Base-by-base conservation (phyloP, 2,888 invertebrate species). In the Chesias legatella region DNA sequence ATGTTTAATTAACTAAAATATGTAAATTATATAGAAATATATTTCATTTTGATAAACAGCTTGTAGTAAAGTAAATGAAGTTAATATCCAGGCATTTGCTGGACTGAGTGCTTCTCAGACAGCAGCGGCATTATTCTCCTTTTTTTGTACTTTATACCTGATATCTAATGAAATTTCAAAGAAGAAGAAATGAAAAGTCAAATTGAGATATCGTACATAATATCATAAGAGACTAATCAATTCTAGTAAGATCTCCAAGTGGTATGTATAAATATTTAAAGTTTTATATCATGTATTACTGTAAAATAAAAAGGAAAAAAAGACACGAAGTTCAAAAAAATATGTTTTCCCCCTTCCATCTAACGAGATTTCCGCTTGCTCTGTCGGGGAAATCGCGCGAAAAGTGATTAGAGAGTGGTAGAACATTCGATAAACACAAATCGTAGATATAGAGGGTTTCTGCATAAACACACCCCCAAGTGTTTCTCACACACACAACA, bases 61-160 rank as follows among this genome's bases (percentile, higher is more conserved):
- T 17, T 5, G 13, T 3, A 17, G 10, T 23, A 11, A 24, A 29
- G 29, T 30, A 22, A 28, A 73, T 70, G 82, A 83, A 84, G 82
- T 81, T 81, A 84, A 84, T 84, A 82, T 82, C 79, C 78, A 73
- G 78, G 80, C 80, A 86, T 86, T 86, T 85, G 83, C 80, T 78
- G 77, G 77, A 82, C 79, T 77, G 79, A 82, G 79, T 80, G 80
- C 51, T 81, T 49, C 51, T 51, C 55, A 48, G 47, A 56, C 53
- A 54, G 52, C 61, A n/a, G 43, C 44, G 43, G 34, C 23, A 45
- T 36, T 44, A 26, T 32, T 17, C n/a, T 9, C 23, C 13, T 41
- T 43, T 29, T 39, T 44, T 31, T 33, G 13, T 27, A 9, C 26
- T 29, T 26, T 33, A 13, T 42, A 45, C 29, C 34, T 35, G 11